Evolutionary conservation across 2,797 vertebrate genomes (phyloP).

Genomic region (Acanthurus lineatus): DNA sequence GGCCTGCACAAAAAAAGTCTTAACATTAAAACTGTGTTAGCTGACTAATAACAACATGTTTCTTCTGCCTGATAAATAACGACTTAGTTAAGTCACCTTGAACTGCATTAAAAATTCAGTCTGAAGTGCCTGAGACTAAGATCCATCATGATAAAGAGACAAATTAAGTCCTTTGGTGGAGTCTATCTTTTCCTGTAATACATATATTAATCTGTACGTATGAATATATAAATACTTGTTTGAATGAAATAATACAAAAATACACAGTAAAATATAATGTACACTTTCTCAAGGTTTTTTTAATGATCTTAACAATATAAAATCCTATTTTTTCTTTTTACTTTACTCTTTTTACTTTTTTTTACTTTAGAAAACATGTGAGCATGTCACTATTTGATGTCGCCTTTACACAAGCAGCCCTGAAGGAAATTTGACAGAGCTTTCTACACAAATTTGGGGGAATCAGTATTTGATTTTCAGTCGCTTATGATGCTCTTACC

Average conservation of each 20-base stretch:
- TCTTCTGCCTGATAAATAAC: neutral
- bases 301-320: too few species aligned
- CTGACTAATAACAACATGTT: neutral
- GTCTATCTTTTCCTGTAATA: neutral
- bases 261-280: neutral
- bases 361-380: neutral
- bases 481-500: neutral
- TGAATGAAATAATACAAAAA: neutral
- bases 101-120: neutral
- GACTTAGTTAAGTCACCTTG: neutral
- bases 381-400: neutral
- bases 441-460: neutral
- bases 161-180: neutral
- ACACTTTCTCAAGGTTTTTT: neutral
- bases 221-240: too few species aligned
- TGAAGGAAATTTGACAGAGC: neutral
- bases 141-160: neutral
- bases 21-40: neutral
- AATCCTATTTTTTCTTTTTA: too few species aligned
- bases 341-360: too few species aligned
- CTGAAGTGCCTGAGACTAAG: neutral
- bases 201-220: neutral
- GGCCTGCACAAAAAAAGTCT: conserved; percentile 36
- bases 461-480: neutral
- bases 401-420: too few species aligned